Conservation (phyloP, 2,888 invertebrate genomes). For the Dryococelus australis region DNA sequence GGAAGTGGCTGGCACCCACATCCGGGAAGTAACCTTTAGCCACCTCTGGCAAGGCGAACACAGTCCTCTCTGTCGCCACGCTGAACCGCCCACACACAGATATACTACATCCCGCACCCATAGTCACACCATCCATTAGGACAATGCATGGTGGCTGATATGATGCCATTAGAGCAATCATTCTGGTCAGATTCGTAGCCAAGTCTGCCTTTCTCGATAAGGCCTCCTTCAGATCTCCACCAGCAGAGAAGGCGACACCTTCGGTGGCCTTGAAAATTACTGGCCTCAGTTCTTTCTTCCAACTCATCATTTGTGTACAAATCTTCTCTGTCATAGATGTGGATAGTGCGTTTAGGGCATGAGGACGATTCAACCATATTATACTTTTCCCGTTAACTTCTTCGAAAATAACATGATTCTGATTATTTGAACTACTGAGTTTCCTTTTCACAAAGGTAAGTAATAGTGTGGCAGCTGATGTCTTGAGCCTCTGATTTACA, state of each 20-base stretch:
- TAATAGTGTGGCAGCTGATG: no score
- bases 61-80: conserved; percentile 16
- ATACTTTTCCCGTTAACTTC: not conserved
- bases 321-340: not conserved
- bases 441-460: no score
- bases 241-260: not conserved
- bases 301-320: not conserved
- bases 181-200: no score
- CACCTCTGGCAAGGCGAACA: conserved; percentile 6
- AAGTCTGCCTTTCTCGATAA: not conserved
- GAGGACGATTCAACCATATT: not conserved
- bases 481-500: no score
- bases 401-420: no score
- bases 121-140: not conserved
- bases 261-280: not conserved
- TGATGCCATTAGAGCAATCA: not conserved
- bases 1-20: not conserved
- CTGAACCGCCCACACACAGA: not conserved
- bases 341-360: not conserved
- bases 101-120: not conserved
- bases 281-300: not conserved
- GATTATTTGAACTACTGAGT: no score
- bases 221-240: not conserved
- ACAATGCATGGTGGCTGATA: not conserved
- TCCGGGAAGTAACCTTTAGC: not conserved